A percentile compares a stretch with the other conserved stretches of the same genome.
Conservation (phyloP, 2,888 invertebrate species). For the Spilarctia lutea region DNA sequence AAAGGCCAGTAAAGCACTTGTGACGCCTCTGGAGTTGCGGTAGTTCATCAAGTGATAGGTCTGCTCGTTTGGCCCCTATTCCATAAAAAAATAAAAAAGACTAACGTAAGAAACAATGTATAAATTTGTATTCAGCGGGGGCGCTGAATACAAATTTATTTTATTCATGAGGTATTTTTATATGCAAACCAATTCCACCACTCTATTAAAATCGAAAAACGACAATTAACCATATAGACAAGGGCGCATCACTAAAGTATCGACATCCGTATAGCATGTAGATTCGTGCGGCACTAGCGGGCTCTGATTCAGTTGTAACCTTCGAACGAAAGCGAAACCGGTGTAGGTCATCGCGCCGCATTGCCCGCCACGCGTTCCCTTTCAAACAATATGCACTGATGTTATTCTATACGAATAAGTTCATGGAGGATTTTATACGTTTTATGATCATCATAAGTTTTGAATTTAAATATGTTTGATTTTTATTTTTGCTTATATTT, state of each 20-base stretch:
- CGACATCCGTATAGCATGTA: slow-evolving; percentile 2
- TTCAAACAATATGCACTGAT: slow-evolving; percentile 55
- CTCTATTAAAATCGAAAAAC: too few relatives aligned
- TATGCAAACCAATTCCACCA: too few relatives aligned
- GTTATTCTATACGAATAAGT: slow-evolving; percentile 13
- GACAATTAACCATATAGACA: too few relatives aligned
- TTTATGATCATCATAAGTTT: background rate
- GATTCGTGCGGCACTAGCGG: slow-evolving; percentile 35
- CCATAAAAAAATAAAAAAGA: too few relatives aligned
- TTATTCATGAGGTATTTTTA: too few relatives aligned
- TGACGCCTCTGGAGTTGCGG: too few relatives aligned
- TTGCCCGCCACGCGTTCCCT: slow-evolving; percentile 58
- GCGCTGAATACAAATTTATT: too few relatives aligned
- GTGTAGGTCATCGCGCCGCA: slow-evolving; percentile 77
- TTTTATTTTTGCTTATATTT: background rate
- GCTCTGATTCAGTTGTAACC: slow-evolving; percentile 78
- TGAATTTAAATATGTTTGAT: background rate
- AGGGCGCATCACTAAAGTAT: background rate
- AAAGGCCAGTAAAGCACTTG: too few relatives aligned
- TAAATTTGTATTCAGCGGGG: too few relatives aligned
- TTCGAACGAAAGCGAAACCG: slow-evolving; percentile 84
- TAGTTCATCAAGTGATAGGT: too few relatives aligned
- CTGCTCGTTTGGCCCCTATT: too few relatives aligned
- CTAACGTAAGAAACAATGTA: too few relatives aligned
- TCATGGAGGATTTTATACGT: slow-evolving; percentile 3